Evolutionary conservation across 2,888 invertebrate genomes (phyloP), one percentile per base, ranked within the genome.

Genomic region (Trilocha varians): DNA sequence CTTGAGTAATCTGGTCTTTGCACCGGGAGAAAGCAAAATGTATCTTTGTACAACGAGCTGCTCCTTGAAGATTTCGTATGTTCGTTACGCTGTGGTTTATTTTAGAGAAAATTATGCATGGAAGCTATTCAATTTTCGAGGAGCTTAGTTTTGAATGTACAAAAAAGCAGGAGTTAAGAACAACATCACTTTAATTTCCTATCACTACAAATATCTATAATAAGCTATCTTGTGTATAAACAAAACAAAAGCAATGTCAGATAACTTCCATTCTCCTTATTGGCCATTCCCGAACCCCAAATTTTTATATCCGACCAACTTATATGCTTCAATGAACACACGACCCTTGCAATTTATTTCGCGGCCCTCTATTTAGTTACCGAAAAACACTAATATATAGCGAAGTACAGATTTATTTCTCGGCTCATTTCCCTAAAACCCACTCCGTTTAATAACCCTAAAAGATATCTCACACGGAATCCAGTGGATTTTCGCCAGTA

Each of bases 361-460:
- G 72, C 60, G 60, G 62, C 56, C 61, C 64, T 65, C 68, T 77
- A 73, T 73, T 74, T 76, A 70, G 67, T 44, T 46, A 53, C 63
- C 56, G 59, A 62, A 70, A 77, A 72, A 74, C 59, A 65, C 64
- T 73, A 76, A 70, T 67, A 67, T 61, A 65, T 66, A 63, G 60
- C 50, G 56, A 65, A 62, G 64, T 64, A 61, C 58, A 59, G 69
- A 82, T 78, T 74, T 78, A 79, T 79, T 74, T 61, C 62, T 58
- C 62, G 57, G 61, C 70, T 78, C 78, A 78, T 85, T 80, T 80
- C 70, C 78, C 70, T 82, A 78, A 83, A 78, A 78, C 79, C 78
- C 78, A 78, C 80, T 83, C 71, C 72, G 68, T 70, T 80, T 82
- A 83, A 85, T 82, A 84, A 79, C 83, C 73, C 70, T 78, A 69